These are phyloP conservation scores for Ranitomeya imitator DNA, from an alignment of 2,113 vertebrate species.

Conservation along the genomic window DNA sequence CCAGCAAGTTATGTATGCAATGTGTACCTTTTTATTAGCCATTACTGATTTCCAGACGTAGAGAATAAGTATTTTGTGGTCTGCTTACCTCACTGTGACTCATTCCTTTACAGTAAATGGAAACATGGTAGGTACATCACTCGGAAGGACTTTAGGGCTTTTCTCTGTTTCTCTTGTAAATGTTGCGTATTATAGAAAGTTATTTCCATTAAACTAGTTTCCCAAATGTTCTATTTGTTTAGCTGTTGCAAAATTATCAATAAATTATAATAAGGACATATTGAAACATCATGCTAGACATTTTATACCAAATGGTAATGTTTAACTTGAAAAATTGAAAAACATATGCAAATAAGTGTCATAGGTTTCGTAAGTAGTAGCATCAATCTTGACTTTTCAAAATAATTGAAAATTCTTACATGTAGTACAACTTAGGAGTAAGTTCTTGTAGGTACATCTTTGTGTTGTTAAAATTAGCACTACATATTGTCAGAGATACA, in stretches of 20 bases:
- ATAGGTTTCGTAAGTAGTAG: background rate
- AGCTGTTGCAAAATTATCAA: background rate
- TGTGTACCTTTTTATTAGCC: background rate
- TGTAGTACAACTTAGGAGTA: too few relatives aligned
- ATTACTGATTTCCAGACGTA: constrained; percentile 26
- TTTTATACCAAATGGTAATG: background rate
- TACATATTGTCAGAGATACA: too few relatives aligned
- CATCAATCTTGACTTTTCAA: too few relatives aligned
- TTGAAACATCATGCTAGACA: background rate
- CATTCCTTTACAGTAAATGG: constrained; percentile 52
- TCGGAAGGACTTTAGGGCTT: background rate
- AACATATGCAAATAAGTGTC: background rate
- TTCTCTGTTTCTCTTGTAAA: constrained; percentile 11
- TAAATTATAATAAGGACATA: background rate
- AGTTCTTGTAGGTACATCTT: too few relatives aligned
- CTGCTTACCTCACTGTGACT: constrained; percentile 37
- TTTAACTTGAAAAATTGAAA: background rate
- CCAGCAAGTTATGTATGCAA: background rate
- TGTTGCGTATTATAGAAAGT: background rate
- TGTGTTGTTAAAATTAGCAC: too few relatives aligned
- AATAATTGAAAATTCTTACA: too few relatives aligned
- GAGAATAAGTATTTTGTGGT: constrained; percentile 30
- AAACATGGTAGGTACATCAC: constrained; percentile 16
- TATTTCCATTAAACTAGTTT: constrained; percentile 2
- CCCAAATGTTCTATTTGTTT: background rate